Percentiles rank a stretch among this genome's conserved stretches.
Conservation (phyloP, 1,140 invertebrate genomes). For the Tetragonula clypearis region DNA sequence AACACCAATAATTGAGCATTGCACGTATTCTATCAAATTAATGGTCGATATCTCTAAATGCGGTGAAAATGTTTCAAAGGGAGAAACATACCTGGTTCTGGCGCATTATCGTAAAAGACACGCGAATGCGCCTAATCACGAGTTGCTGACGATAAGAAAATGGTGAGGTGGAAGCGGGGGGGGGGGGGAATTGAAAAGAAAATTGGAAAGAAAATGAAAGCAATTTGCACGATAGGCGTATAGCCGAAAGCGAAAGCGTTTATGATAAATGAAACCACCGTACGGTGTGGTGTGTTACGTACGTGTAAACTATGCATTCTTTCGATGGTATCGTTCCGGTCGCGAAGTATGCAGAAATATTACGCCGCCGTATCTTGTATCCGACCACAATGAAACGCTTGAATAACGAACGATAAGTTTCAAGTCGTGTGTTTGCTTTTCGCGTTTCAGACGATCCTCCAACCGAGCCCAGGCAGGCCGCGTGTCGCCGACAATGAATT, state of each 20-base stretch:
- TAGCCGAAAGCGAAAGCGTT: neutral
- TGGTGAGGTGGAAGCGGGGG: no score
- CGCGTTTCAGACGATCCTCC: neutral
- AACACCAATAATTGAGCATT: neutral
- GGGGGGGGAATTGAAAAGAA: neutral
- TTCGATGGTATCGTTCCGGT: constrained; percentile 22
- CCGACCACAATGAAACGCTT: neutral
- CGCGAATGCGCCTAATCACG: neutral
- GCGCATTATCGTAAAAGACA: neutral
- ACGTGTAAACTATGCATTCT: constrained; percentile 13
- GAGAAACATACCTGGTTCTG: no score
- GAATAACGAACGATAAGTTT: neutral
- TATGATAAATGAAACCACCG: neutral
- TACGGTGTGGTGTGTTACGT: neutral
- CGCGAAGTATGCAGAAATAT: constrained; percentile 10
- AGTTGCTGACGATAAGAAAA: neutral
- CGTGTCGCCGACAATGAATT: neutral
- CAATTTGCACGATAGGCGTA: no score
- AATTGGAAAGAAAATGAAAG: neutral
- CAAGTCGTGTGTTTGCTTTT: constrained; percentile 6
- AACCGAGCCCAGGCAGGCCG: no score
- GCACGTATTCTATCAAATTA: no score
- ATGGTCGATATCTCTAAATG: neutral
- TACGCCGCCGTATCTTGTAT: neutral
- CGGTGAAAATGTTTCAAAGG: neutral